Conservation (phyloP, 2,113 vertebrate genomes). For the Bufo gargarizans region DNA sequence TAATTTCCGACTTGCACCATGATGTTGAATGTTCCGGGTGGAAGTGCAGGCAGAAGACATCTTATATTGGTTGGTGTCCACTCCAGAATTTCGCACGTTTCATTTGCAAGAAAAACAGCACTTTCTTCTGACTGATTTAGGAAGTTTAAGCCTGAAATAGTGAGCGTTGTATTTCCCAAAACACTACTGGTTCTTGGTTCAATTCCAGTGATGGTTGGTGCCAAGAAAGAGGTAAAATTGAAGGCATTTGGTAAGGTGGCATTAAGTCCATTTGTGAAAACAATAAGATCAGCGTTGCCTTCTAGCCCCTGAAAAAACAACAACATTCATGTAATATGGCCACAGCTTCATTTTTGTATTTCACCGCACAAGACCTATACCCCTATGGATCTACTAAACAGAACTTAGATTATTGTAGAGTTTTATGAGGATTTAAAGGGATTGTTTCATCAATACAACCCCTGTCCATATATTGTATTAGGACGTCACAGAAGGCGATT, state of each 20-base stretch:
- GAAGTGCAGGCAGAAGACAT: constrained; percentile 75
- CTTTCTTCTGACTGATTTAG: constrained; percentile 64
- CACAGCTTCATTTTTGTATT: not conserved
- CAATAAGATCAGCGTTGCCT: constrained; percentile 65
- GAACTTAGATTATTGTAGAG: not conserved
- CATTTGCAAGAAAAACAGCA: constrained; percentile 67
- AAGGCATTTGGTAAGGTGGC: constrained; percentile 65
- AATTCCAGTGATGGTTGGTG: constrained; percentile 73
- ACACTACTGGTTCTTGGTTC: constrained; percentile 71
- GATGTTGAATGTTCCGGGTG: constrained; percentile 72
- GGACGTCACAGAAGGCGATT: too few relatives aligned
- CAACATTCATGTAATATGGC: not conserved
- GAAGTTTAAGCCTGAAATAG: constrained; percentile 75
- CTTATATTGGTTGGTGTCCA: constrained; percentile 71
- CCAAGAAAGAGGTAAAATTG: constrained; percentile 70
- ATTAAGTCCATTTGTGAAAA: constrained; percentile 68
- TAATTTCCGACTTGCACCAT: constrained; percentile 71
- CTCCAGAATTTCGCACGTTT: constrained; percentile 65
- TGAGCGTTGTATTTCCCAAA: constrained; percentile 71
- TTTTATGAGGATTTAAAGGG: not conserved
- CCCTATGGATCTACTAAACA: not conserved
- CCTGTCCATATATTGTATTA: too few relatives aligned
- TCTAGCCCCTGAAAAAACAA: constrained; percentile 70
- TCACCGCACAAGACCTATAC: not conserved
- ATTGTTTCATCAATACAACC: not conserved